Percentiles rank a stretch among this genome's conserved stretches.
Conservation (phyloP, 2,113 vertebrate species). For the Polypterus senegalus region DNA sequence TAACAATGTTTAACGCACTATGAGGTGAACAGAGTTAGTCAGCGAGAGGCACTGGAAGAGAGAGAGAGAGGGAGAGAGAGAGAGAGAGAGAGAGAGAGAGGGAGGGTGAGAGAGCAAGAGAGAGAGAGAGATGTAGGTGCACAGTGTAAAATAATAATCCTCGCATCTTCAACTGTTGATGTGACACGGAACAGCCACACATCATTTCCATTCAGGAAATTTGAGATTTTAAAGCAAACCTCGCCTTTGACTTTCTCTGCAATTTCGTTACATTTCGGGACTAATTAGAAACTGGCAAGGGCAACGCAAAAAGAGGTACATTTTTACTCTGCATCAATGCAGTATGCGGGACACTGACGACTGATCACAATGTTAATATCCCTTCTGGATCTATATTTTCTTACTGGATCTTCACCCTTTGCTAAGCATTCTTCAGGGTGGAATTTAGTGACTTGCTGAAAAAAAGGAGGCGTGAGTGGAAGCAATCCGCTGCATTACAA, state of each 20-base stretch:
- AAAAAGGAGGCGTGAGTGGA: conserved; percentile 24
- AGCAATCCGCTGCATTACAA: conserved; percentile 52
- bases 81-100: background rate
- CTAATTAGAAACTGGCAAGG: conserved; percentile 36
- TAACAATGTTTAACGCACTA: conserved; percentile 95
- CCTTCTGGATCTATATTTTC: conserved; percentile 37
- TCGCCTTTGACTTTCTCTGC: conserved; percentile 15
- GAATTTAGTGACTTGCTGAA: conserved; percentile 47
- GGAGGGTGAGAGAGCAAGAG: conserved; percentile 9
- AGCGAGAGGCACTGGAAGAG: conserved; percentile 41
- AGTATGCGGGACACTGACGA: conserved; percentile 17
- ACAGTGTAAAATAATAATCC: conserved; percentile 31
- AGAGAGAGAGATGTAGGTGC: conserved; percentile 20
- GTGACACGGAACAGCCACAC: conserved; percentile 12
- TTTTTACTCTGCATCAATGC: conserved; percentile 28
- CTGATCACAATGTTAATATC: conserved; percentile 18
- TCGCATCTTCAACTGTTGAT: conserved; percentile 15
- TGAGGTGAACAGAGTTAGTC: conserved; percentile 87
- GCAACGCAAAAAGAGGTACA: conserved; percentile 35
- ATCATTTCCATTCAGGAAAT: conserved; percentile 7
- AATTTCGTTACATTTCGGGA: conserved; percentile 21
- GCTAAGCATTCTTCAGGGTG: conserved; percentile 28
- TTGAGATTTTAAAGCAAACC: background rate
- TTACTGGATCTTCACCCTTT: conserved; percentile 29
- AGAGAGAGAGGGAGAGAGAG: conserved; percentile 14